phyloP scores from a whole-genome alignment of 2,113 vertebrate genomes.

The Camelus bactrianus region DNA sequence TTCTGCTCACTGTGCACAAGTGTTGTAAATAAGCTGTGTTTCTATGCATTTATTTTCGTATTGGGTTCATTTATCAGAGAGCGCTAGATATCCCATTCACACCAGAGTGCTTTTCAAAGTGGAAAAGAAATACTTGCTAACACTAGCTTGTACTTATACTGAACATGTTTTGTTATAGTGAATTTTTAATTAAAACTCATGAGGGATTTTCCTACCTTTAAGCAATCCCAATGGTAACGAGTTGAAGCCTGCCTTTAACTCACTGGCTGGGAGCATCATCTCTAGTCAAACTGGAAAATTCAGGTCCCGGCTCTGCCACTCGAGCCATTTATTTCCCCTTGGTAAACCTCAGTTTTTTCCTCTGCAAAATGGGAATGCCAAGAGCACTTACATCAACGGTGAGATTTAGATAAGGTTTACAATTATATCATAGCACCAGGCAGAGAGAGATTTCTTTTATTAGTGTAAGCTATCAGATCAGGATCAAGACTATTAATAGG shows the following conservation, averaged over 20 bases:
- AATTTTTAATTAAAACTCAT: slow-evolving; percentile 22
- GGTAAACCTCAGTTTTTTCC: not conserved
- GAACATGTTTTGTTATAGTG: not conserved
- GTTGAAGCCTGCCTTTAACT: not conserved
- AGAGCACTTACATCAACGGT: not conserved
- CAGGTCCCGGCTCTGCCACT: not conserved
- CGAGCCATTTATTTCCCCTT: not conserved
- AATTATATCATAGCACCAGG: not conserved
- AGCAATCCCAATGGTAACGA: not conserved
- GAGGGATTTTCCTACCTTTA: not conserved
- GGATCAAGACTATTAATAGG: not conserved
- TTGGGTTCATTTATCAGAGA: slow-evolving; percentile 63
- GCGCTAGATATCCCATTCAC: slow-evolving; percentile 11
- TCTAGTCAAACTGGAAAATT: not conserved
- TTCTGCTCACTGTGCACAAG: slow-evolving; percentile 71
- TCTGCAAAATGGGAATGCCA: not conserved
- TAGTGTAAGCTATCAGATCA: not conserved
- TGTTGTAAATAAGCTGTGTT: slow-evolving; percentile 69
- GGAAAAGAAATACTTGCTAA: slow-evolving; percentile 45
- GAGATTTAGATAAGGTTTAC: not conserved
- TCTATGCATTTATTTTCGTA: slow-evolving; percentile 79
- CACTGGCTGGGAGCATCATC: not conserved
- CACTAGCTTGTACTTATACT: not conserved
- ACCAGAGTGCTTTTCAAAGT: slow-evolving; percentile 54
- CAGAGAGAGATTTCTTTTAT: slow-evolving; percentile 8